Conservation (phyloP, 2,888 invertebrate species). For the Ariolimax columbianus region DNA sequence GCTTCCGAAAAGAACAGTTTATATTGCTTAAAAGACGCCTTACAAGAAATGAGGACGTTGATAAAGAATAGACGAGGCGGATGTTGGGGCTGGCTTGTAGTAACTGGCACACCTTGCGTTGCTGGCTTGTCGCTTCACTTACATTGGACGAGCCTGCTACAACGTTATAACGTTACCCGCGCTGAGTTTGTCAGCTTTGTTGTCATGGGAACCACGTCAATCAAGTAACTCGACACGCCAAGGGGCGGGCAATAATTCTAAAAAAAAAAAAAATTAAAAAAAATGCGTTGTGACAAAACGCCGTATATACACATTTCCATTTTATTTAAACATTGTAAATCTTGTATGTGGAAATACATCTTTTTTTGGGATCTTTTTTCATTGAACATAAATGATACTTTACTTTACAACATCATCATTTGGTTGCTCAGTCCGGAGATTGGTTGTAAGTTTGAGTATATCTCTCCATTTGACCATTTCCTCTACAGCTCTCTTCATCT, state of each 20-base stretch:
- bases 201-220: conserved; percentile 73
- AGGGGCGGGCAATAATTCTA: conserved; percentile 60
- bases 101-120: neutral
- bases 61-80: neutral
- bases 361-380: too few relatives aligned
- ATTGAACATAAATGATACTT: too few relatives aligned
- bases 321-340: too few relatives aligned
- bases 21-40: neutral
- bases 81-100: conserved; percentile 9
- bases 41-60: neutral
- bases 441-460: too few relatives aligned
- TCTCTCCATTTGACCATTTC: too few relatives aligned
- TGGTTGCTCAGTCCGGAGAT: too few relatives aligned
- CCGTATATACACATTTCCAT: too few relatives aligned
- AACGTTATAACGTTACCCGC: conserved; percentile 33
- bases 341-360: too few relatives aligned
- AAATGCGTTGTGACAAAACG: too few relatives aligned
- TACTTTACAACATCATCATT: too few relatives aligned
- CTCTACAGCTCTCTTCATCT: too few relatives aligned
- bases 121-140: conserved; percentile 29
- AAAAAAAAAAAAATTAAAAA: neutral
- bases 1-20: too few relatives aligned
- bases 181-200: conserved; percentile 61
- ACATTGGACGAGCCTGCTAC: conserved; percentile 34
- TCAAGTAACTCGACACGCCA: conserved; percentile 69